These are phyloP conservation scores for Lepus americanus DNA, from an alignment of 2,113 vertebrate species.

Conservation along the genomic window DNA sequence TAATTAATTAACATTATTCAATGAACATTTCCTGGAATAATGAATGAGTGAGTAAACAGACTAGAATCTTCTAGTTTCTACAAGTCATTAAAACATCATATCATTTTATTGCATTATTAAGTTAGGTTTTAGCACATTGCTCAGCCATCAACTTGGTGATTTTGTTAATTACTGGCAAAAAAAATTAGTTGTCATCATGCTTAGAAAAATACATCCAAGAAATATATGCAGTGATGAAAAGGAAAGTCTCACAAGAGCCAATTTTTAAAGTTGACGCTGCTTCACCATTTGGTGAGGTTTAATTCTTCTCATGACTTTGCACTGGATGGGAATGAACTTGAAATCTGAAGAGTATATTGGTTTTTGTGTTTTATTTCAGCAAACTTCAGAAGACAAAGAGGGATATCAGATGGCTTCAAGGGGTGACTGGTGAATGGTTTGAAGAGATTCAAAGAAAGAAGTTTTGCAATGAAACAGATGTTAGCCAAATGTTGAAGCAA, in stretches of 20 bases:
- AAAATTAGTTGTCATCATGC: neutral
- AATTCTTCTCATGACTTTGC: neutral
- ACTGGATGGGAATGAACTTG: conserved; percentile 34
- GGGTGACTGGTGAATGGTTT: conserved; percentile 91
- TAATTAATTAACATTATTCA: conserved; percentile 13
- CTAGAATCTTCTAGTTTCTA: conserved; percentile 61
- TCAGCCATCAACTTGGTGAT: conserved; percentile 31
- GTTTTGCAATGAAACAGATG: conserved; percentile 88
- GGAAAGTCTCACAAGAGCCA: neutral
- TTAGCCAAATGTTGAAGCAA: conserved; percentile 87
- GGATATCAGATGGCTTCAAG: conserved; percentile 86
- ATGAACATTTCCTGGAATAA: conserved; percentile 30
- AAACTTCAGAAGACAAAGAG: conserved; percentile 88
- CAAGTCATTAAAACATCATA: conserved; percentile 34
- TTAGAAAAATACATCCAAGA: neutral
- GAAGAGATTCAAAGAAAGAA: conserved; percentile 91
- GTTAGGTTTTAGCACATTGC: conserved; percentile 58
- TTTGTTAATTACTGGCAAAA: conserved; percentile 58
- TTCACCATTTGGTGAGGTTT: neutral
- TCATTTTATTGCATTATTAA: conserved; percentile 55
- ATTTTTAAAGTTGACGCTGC: neutral
- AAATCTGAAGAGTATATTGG: conserved; percentile 9
- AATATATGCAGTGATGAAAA: neutral
- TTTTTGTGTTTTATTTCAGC: conserved; percentile 84
- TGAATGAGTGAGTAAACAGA: conserved; percentile 59